Evolutionary conservation across 2,113 vertebrate genomes (phyloP).

Genomic region (Xenus cinereus): DNA sequence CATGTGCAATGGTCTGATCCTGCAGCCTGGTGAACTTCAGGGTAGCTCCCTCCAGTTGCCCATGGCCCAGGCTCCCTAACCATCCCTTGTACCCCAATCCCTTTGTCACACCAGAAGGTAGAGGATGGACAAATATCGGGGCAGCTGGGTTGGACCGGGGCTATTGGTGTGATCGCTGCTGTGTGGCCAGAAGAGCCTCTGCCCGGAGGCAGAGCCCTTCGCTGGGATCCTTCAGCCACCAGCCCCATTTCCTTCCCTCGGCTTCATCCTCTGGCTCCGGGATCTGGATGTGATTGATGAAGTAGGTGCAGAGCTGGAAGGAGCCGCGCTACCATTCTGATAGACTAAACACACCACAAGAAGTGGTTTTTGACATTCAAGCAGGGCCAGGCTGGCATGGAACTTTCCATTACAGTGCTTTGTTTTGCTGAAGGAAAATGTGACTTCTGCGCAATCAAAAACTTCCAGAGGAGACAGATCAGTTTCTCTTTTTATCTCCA

Average conservation of each 20-base stretch:
- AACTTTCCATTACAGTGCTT: slow-evolving; percentile 49
- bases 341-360: slow-evolving; percentile 2
- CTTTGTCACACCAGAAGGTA: neutral
- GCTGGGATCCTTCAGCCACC: neutral
- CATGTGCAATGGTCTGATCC: rapidly evolving
- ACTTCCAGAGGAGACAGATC: neutral
- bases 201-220: neutral
- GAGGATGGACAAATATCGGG: neutral
- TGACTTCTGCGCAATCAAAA: neutral
- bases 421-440: slow-evolving; percentile 52
- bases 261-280: neutral
- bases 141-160: neutral
- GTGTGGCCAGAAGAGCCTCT: neutral
- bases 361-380: neutral
- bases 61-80: neutral
- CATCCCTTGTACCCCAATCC: too few relatives aligned
- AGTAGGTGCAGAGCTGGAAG: slow-evolving; percentile 1
- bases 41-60: neutral
- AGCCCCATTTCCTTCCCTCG: neutral
- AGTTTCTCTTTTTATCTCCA: slow-evolving; percentile 45
- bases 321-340: neutral
- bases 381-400: neutral
- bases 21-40: neutral
- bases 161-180: rapidly evolving
- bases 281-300: neutral